Percentiles rank a stretch among this genome's conserved stretches.
These are phyloP conservation scores for Micronisus gabar DNA, from an alignment of 2,113 vertebrate species.

Conservation along the genomic window DNA sequence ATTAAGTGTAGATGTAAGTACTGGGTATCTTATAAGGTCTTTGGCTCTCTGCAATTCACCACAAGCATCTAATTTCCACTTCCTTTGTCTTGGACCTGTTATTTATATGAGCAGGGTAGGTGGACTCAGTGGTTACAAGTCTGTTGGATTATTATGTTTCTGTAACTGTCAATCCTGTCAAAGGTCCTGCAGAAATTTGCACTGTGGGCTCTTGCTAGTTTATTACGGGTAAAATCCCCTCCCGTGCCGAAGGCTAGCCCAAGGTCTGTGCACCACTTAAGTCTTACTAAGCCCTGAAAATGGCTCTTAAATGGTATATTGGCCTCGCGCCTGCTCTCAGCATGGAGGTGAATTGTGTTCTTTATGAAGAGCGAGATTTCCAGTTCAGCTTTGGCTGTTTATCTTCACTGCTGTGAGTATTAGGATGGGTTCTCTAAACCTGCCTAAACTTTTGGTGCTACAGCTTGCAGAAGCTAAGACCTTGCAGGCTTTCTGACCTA, in stretches of 20 bases:
- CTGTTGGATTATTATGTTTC: constrained; percentile 21
- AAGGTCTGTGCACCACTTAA: background rate
- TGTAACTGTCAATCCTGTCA: constrained; percentile 22
- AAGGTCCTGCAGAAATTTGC: constrained; percentile 15
- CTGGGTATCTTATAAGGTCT: constrained; percentile 37
- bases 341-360: background rate
- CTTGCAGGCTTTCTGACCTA: background rate
- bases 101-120: constrained; percentile 26
- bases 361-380: background rate
- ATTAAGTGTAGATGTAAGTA: constrained; percentile 57
- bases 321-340: background rate
- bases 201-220: background rate
- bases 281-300: background rate
- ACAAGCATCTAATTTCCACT: constrained; percentile 53
- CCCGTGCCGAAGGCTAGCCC: background rate
- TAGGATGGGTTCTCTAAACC: background rate
- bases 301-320: background rate
- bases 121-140: constrained; percentile 1
- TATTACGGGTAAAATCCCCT: background rate
- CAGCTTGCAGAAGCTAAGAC: background rate
- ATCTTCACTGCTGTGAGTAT: background rate
- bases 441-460: background rate
- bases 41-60: constrained; percentile 54
- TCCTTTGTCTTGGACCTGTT: constrained; percentile 34
- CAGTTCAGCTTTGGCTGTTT: background rate